phyloP scores from a whole-genome alignment of 2,113 vertebrate species.

The Uropsilus gracilis region DNA sequence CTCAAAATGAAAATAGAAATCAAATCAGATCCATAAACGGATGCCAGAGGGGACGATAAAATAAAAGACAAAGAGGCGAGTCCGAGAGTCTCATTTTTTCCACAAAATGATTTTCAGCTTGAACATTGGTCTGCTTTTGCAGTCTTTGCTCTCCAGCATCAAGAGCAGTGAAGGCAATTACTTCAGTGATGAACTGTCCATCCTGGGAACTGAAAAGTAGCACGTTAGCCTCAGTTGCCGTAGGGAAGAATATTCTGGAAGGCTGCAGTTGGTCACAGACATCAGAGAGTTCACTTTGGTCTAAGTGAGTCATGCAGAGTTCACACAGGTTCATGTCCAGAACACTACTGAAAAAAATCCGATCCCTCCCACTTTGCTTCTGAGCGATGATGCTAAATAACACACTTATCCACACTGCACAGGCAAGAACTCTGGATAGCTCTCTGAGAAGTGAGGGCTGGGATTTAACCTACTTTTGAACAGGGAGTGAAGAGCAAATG shows the following conservation, averaged over 20 bases:
- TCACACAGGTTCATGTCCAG: background rate
- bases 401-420: background rate
- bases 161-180: background rate
- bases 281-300: background rate
- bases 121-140: slow-evolving; percentile 38
- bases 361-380: background rate
- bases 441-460: background rate
- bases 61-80: slow-evolving; percentile 38
- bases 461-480: background rate
- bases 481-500: background rate
- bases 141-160: slow-evolving; percentile 12
- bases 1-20: slow-evolving; percentile 70
- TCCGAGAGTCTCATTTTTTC: slow-evolving; percentile 27
- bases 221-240: background rate
- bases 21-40: slow-evolving; percentile 16
- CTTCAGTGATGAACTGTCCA: background rate
- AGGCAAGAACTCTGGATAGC: background rate
- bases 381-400: background rate
- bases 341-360: background rate
- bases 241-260: background rate
- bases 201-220: background rate
- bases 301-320: background rate
- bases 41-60: slow-evolving; percentile 39
- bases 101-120: slow-evolving; percentile 40
- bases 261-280: background rate